Conservation (phyloP, 2,113 vertebrate species). For the Zootoca vivipara region DNA sequence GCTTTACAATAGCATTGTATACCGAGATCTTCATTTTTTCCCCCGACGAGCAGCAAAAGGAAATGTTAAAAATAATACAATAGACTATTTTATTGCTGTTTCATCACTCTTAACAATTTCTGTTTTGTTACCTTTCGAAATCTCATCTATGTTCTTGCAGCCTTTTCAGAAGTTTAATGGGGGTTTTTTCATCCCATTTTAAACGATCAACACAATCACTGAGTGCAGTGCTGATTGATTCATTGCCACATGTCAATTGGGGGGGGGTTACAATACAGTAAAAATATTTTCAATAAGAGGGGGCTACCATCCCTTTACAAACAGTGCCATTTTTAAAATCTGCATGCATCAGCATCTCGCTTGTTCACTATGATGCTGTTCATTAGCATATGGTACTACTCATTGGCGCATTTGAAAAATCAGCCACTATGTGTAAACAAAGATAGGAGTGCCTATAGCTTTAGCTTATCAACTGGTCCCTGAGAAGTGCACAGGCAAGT, state of each 20-base stretch:
- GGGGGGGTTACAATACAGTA: too few relatives aligned
- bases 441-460: neutral
- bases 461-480: neutral
- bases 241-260: neutral
- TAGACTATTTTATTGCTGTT: neutral
- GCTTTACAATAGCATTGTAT: neutral
- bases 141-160: neutral
- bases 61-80: slow-evolving; percentile 9
- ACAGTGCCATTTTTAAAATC: neutral
- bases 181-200: neutral
- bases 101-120: neutral
- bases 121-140: neutral
- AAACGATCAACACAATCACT: neutral
- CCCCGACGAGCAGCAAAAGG: neutral
- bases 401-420: neutral
- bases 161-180: neutral
- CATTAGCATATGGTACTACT: too few relatives aligned
- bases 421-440: neutral
- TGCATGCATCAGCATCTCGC: neutral
- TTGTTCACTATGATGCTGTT: neutral
- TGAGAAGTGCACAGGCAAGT: neutral
- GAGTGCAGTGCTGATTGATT: neutral
- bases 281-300: too few relatives aligned
- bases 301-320: neutral
- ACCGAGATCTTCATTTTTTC: neutral